Evolutionary conservation across 2,797 vertebrate genomes (phyloP).

Genomic region (Acanthopagrus latus): DNA sequence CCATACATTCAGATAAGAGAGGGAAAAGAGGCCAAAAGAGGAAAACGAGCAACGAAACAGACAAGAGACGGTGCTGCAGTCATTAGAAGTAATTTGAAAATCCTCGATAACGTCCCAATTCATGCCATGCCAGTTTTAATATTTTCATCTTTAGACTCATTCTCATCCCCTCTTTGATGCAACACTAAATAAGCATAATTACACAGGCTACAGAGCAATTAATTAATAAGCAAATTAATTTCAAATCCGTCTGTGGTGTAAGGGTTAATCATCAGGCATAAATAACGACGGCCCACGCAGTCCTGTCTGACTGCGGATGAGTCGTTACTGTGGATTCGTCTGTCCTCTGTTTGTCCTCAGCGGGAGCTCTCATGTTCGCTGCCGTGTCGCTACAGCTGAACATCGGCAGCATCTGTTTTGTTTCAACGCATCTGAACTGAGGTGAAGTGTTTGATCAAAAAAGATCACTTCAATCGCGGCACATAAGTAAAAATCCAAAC

Average conservation of each 20-base stretch:
- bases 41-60: not conserved
- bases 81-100: constrained; percentile 30
- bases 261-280: constrained; percentile 58
- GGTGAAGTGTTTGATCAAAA: not conserved
- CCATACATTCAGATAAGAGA: not conserved
- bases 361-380: not conserved
- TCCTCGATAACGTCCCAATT: constrained; percentile 13
- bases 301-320: constrained; percentile 32
- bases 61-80: not conserved
- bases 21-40: not conserved
- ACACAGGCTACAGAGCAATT: constrained; percentile 39
- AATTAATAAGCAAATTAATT: constrained; percentile 63
- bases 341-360: constrained; percentile 3
- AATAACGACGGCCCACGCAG: constrained; percentile 39
- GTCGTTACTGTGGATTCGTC: constrained; percentile 7
- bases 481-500: no score
- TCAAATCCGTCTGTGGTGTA: constrained; percentile 37
- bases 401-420: constrained; percentile 9
- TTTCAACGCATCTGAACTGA: constrained; percentile 1
- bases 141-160: constrained; percentile 36
- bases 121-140: constrained; percentile 17
- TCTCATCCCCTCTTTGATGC: constrained; percentile 40
- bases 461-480: no score
- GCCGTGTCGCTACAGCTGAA: not conserved
- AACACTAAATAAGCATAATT: constrained; percentile 56